These are phyloP conservation scores for Porites lutea DNA, from an alignment of 64 coral and sea anemone species.

Conservation along the genomic window DNA sequence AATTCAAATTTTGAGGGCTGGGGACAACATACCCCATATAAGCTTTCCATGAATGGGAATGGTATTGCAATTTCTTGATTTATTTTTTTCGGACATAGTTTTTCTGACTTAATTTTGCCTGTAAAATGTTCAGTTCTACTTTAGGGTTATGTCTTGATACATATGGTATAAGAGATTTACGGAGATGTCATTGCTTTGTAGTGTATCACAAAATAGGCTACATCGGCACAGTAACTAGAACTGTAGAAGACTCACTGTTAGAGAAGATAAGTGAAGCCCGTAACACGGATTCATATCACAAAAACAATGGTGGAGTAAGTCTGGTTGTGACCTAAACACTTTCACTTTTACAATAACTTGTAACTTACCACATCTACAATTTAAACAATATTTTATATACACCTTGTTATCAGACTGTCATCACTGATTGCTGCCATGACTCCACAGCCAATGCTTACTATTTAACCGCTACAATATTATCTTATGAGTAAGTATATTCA, in stretches of 20 bases:
- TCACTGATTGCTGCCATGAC: slow-evolving; percentile 43
- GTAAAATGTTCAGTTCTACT: neutral
- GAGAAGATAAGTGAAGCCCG: no score
- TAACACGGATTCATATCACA: no score
- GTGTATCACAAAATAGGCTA: neutral
- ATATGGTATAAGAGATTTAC: neutral
- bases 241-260: no score
- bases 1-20: neutral
- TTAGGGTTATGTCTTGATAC: neutral
- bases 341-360: no score
- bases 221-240: neutral
- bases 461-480: slow-evolving; percentile 11
- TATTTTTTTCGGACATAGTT: no score
- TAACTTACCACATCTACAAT: no score
- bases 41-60: no score
- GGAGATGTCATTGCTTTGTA: neutral
- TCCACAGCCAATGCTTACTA: slow-evolving; percentile 31
- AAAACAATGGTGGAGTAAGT: no score
- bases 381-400: neutral
- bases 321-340: no score
- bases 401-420: slow-evolving; percentile 6
- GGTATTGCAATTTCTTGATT: no score
- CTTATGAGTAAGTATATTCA: slow-evolving; percentile 32
- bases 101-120: no score
- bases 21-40: no score